Conservation (phyloP, 2,113 vertebrate species). For the Upupa epops region DNA sequence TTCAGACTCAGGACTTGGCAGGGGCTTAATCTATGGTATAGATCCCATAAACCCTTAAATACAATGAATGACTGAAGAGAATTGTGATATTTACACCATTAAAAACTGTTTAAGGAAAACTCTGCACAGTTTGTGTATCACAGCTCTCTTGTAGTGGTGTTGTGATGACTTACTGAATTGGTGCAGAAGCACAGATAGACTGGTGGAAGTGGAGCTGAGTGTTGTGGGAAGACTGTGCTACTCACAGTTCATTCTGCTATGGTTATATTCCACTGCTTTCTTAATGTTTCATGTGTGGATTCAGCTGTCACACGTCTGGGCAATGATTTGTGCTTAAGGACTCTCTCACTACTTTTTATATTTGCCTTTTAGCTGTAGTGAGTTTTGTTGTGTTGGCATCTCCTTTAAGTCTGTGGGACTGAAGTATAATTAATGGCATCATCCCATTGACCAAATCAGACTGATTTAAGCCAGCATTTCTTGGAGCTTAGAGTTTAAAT, state of each 20-base stretch:
- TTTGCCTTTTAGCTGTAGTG: not conserved
- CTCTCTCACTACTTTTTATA: not conserved
- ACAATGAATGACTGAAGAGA: not conserved
- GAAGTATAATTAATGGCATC: not conserved
- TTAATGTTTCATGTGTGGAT: not conserved
- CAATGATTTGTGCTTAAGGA: not conserved
- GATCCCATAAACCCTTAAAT: not conserved
- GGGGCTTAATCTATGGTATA: not conserved
- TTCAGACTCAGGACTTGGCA: not conserved
- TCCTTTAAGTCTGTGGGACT: not conserved
- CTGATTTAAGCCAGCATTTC: not conserved
- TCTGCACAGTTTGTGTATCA: not conserved
- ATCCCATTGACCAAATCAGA: not conserved
- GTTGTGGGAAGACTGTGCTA: not conserved
- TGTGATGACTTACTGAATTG: not conserved
- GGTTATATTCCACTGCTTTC: not conserved
- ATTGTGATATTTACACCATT: not conserved
- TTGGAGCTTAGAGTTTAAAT: not conserved
- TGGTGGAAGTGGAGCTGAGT: fast-evolving
- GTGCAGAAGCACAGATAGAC: not conserved
- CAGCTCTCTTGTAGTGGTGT: not conserved
- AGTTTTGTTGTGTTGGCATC: not conserved
- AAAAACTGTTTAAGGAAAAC: not conserved
- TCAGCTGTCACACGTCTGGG: fast-evolving
- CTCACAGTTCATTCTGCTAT: not conserved